Evolutionary conservation across 1,140 invertebrate species (phyloP).

Genomic region (Camponotus vicinus): DNA sequence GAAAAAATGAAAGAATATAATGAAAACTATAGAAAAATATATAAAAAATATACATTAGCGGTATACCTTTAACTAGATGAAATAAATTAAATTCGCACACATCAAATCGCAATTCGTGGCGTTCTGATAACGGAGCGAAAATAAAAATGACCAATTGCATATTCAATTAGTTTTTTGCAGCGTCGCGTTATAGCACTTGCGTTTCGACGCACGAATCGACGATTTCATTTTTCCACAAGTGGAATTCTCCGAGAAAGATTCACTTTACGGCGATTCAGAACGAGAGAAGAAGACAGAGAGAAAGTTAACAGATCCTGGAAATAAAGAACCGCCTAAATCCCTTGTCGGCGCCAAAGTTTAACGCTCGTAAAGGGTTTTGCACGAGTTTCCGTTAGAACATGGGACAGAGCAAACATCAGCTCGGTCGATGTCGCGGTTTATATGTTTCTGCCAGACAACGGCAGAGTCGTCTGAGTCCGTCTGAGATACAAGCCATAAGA

Average conservation of each 20-base stretch:
- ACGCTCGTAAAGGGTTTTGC: conserved; percentile 38
- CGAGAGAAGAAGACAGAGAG: background rate
- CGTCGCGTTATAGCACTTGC: conserved; percentile 8
- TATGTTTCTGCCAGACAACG: conserved; percentile 23
- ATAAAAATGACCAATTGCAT: conserved; percentile 44
- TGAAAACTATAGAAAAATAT: too few relatives aligned
- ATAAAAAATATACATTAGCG: too few relatives aligned
- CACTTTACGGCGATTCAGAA: background rate
- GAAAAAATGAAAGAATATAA: too few relatives aligned
- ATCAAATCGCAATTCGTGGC: background rate
- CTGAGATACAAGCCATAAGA: conserved; percentile 53
- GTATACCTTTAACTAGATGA: too few relatives aligned
- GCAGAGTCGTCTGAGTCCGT: conserved; percentile 3
- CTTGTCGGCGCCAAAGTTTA: conserved; percentile 44
- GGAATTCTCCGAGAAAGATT: background rate
- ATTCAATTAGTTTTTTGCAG: conserved; percentile 32
- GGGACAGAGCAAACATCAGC: conserved; percentile 28
- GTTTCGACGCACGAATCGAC: background rate
- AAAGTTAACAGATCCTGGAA: conserved; percentile 44
- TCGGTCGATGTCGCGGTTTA: conserved; percentile 33
- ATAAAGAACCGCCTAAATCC: conserved; percentile 54
- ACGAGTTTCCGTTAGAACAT: conserved; percentile 24
- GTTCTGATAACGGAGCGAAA: conserved; percentile 24
- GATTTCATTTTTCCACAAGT: conserved; percentile 31
- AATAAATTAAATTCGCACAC: conserved; percentile 24